Evolutionary conservation across 2,888 invertebrate genomes (phyloP), one percentile per base, ranked within the genome.

Genomic region (Steromphala cineraria): DNA sequence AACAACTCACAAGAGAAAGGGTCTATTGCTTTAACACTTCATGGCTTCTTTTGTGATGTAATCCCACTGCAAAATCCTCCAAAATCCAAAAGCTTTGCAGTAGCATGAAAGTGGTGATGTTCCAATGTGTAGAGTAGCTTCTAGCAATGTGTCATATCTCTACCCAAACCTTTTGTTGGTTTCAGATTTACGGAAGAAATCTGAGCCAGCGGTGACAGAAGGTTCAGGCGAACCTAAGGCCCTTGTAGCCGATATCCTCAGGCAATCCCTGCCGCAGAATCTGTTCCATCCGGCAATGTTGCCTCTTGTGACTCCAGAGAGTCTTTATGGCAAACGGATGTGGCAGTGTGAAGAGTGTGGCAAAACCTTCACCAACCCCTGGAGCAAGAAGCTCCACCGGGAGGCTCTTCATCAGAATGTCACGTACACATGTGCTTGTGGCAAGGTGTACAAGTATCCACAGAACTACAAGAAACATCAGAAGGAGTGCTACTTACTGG

Each of bases 381-480:
- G 71, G 71, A 71, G 71, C 71, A 71, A 71, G 71, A 71, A 71
- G 71, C 31, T 71, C 19, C 71, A 71, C 71, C 36, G 40, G 71
- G 71, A 71, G 19, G 71, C 71, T 0, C 71, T 71, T 0, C 71
- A 71, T 19, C 31, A 71, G 19, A 71, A 71, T 36, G 19, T 71
- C 13, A 71, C 71, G 17, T 71, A 71, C 17, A 71, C 71, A 2
- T 71, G 71, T 40, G 71, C 19, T 19, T 71, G 71, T 71, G 71
- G 71, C 17, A 71, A 71, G n/a, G 36, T 71, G 8, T 71, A 71
- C 71, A 71, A 71, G 40, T 71, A 71, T 36, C 71, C 71, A 36
- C 71, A 71, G 71, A 71, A 71, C 71, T 71, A 36, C 36, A 71
- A 71, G 71, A 71, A 71, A 40, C 71, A 71, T 40, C 71, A 71